Percentiles rank a stretch among this genome's conserved stretches.
phyloP scores from a whole-genome alignment of 2,888 invertebrate species.

The Laspeyria flexula region DNA sequence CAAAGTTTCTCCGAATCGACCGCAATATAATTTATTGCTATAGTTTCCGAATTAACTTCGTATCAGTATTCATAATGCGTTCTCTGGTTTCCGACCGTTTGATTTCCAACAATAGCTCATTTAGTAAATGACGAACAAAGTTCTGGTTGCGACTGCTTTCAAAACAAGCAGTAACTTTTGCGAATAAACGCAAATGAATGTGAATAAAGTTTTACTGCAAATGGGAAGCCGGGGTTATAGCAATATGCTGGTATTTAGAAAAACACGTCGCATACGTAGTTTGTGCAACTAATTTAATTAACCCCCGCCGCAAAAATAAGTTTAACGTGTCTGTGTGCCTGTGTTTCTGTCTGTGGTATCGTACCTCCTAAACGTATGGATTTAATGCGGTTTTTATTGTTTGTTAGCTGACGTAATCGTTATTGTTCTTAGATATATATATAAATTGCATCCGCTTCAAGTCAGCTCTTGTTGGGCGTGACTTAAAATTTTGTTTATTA shows the following conservation, averaged over 20 bases:
- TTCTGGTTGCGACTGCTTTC: constrained; percentile 13
- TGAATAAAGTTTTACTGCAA: constrained; percentile 11
- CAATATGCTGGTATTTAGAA: not conserved
- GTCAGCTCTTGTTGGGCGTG: too few species aligned
- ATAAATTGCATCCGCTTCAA: too few species aligned
- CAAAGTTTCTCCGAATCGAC: not conserved
- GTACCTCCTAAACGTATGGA: too few species aligned
- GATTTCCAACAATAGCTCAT: constrained; percentile 34
- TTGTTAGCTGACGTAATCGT: too few species aligned
- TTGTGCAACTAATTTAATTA: too few species aligned
- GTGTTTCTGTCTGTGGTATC: too few species aligned
- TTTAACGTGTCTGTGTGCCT: too few species aligned
- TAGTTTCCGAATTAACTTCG: constrained; percentile 2
- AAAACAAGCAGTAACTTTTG: constrained; percentile 30
- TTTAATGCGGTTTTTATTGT: too few species aligned
- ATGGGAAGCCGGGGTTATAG: not conserved
- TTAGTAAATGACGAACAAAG: constrained; percentile 24
- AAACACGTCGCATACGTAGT: not conserved
- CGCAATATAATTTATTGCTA: not conserved
- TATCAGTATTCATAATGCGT: constrained; percentile 19
- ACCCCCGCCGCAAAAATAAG: too few species aligned
- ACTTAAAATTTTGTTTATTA: too few species aligned
- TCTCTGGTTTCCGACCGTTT: constrained; percentile 24
- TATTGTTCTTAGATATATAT: too few species aligned
- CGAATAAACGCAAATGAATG: constrained; percentile 28